Conservation (phyloP, 2,113 vertebrate species). For the Limanda limanda region DNA sequence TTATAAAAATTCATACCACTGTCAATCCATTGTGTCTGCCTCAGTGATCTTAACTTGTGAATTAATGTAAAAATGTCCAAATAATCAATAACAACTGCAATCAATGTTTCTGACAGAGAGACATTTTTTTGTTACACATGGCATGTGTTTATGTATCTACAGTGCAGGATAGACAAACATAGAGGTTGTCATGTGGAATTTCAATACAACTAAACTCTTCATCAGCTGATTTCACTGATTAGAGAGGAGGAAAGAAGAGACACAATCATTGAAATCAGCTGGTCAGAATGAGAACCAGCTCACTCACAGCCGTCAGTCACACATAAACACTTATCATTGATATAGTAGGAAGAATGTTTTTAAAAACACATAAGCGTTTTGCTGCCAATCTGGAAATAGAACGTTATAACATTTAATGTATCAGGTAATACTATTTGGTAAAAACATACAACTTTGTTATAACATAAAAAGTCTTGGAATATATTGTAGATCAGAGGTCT, state of each 20-base stretch:
- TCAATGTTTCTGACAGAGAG: constrained; percentile 10
- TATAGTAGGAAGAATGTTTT: constrained; percentile 18
- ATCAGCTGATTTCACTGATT: constrained; percentile 65
- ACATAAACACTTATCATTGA: constrained; percentile 17
- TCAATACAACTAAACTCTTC: constrained; percentile 41
- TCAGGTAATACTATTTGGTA: too few relatives aligned
- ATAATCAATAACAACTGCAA: constrained; percentile 36
- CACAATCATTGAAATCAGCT: constrained; percentile 57
- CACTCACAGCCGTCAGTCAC: constrained; percentile 20
- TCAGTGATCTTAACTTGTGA: constrained; percentile 14
- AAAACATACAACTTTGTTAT: too few relatives aligned
- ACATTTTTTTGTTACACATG: constrained; percentile 1
- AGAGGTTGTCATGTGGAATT: constrained; percentile 48
- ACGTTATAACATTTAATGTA: too few relatives aligned
- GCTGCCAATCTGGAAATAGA: too few relatives aligned
- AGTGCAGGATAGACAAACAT: constrained; percentile 26
- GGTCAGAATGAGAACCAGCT: constrained; percentile 61
- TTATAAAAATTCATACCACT: background rate
- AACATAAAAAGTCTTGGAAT: too few relatives aligned
- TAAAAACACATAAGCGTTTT: too few relatives aligned
- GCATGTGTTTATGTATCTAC: constrained; percentile 40
- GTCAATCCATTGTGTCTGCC: constrained; percentile 4
- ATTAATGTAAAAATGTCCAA: constrained; percentile 11
- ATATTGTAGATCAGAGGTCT: too few relatives aligned
- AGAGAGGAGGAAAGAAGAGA: constrained; percentile 41